A percentile compares a stretch with the other conserved stretches of the same genome.
These are phyloP conservation scores for Gallinago paraguaiae DNA, from an alignment of 2,113 vertebrate species.

Conservation along the genomic window DNA sequence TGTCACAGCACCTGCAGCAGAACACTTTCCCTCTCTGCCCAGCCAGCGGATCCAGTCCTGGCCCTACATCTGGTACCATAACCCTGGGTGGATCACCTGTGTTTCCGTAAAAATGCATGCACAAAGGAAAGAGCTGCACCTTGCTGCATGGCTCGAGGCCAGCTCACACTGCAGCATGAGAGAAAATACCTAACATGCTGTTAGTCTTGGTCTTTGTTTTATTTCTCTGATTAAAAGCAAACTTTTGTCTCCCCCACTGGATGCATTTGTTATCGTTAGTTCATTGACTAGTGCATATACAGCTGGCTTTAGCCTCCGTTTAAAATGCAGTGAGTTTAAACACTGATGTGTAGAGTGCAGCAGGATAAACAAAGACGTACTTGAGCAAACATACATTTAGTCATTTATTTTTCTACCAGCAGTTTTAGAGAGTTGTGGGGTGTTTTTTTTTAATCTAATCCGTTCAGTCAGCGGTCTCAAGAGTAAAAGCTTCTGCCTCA, in stretches of 20 bases:
- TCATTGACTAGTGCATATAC: background rate
- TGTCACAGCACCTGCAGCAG: background rate
- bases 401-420: conserved; percentile 55
- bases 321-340: conserved; percentile 19
- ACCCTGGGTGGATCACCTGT: fast-evolving
- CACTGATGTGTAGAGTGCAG: background rate
- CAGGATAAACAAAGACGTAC: conserved; percentile 48
- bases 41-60: background rate
- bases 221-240: background rate
- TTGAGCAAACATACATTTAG: conserved; percentile 41
- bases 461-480: conserved; percentile 54
- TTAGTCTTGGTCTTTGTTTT: background rate
- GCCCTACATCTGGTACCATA: background rate
- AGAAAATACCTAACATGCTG: background rate
- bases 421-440: background rate
- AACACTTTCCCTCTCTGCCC: background rate
- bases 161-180: background rate
- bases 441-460: background rate
- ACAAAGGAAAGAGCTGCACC: background rate
- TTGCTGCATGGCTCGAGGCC: background rate
- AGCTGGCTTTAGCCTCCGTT: background rate
- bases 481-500: conserved; percentile 65
- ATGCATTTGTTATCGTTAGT: background rate
- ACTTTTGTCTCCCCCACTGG: background rate
- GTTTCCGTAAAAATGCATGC: background rate